Evolutionary conservation across 2,888 invertebrate species (phyloP).

Genomic region (Oligia strigilis): DNA sequence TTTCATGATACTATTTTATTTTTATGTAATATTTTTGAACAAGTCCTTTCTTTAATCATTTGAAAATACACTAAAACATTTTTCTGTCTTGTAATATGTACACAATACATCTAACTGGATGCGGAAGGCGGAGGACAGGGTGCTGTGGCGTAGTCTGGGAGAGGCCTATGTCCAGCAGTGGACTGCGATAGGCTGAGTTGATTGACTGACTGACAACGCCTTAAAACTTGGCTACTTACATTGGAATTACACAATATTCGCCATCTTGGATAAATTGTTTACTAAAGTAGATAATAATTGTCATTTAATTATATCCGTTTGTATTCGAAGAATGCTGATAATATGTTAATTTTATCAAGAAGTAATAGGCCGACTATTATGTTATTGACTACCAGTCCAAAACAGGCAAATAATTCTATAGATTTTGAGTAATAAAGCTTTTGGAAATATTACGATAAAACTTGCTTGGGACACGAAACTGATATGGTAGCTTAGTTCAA

Average conservation of each 20-base stretch:
- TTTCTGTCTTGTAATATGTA: too few relatives aligned
- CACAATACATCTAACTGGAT: too few relatives aligned
- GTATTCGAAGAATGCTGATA: constrained; percentile 52
- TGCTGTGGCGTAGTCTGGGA: too few relatives aligned
- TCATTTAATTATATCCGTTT: constrained; percentile 53
- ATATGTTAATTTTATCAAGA: constrained; percentile 52
- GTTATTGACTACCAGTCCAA: constrained; percentile 35
- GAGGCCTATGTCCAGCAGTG: too few relatives aligned
- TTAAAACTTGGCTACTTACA: neutral
- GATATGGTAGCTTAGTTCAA: constrained; percentile 3
- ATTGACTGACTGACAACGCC: neutral
- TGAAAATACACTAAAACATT: too few relatives aligned
- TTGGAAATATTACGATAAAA: constrained; percentile 22
- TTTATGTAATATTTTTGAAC: too few relatives aligned
- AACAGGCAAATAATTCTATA: constrained; percentile 31
- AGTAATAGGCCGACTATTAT: constrained; percentile 47
- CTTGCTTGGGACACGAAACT: neutral
- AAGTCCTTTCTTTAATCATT: too few relatives aligned
- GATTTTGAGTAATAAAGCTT: constrained; percentile 36
- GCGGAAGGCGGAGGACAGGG: too few relatives aligned
- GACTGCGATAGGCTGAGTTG: too few relatives aligned
- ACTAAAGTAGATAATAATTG: constrained; percentile 37
- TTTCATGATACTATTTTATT: too few relatives aligned
- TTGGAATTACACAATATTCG: constrained; percentile 12
- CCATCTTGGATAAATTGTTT: constrained; percentile 24